Conservation (phyloP, 2,797 vertebrate species). For the Peromyscus melanophrys region DNA sequence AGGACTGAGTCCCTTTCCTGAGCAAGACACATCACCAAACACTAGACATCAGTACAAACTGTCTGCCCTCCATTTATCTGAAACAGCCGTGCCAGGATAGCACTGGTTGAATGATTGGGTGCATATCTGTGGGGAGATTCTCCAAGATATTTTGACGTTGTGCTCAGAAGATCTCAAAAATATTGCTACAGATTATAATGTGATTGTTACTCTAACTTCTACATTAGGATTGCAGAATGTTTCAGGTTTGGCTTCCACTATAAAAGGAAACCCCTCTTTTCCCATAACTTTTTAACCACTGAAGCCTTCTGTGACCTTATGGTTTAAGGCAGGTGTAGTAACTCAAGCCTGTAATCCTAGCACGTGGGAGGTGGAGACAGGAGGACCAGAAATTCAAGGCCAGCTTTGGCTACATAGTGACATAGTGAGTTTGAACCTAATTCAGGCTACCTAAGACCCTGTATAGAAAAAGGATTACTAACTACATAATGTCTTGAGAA, state of each 20-base stretch:
- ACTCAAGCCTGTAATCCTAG: not conserved
- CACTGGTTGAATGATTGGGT: not conserved
- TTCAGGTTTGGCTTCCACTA: not conserved
- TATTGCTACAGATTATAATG: not conserved
- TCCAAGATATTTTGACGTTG: not conserved
- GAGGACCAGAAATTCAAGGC: not conserved
- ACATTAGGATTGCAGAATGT: constrained; percentile 16
- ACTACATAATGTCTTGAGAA: not conserved
- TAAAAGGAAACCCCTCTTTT: not conserved
- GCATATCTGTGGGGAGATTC: not conserved
- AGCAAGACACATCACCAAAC: not conserved
- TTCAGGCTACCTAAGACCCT: not conserved
- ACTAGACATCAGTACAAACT: not conserved
- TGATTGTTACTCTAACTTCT: not conserved
- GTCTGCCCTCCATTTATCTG: not conserved
- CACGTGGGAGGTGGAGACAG: not conserved
- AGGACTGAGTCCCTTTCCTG: not conserved
- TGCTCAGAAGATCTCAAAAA: not conserved
- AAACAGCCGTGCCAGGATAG: not conserved
- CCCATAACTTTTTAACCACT: not conserved
- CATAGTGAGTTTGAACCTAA: not conserved
- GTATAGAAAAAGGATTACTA: not conserved
- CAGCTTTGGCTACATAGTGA: not conserved
- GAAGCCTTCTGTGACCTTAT: not conserved
- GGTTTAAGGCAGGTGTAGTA: not conserved